Conservation (phyloP, 30 jellyfish, hydroid and myxozoan species). For the Hydractinia symbiolongicarpus region DNA sequence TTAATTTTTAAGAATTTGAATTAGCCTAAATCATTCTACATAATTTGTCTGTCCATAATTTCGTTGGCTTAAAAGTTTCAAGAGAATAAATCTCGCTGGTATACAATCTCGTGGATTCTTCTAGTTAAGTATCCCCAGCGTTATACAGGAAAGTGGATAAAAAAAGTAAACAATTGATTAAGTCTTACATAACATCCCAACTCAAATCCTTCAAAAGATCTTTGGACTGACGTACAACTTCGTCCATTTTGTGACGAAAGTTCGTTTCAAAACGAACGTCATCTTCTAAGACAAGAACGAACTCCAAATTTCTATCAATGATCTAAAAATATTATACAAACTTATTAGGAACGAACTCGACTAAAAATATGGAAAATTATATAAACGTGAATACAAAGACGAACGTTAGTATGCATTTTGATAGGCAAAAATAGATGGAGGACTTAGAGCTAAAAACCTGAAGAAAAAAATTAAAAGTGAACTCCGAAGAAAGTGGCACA, state of each 20-base stretch:
- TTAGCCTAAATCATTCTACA: no score
- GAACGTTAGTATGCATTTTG: not conserved
- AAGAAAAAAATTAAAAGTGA: not conserved
- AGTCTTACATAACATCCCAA: conserved; percentile 95
- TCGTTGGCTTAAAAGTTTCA: no score
- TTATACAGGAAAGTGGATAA: not conserved
- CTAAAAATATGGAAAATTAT: not conserved
- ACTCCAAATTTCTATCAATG: conserved; percentile 51
- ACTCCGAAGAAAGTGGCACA: not conserved
- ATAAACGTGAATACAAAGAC: not conserved
- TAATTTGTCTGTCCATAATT: no score
- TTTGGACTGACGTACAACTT: conserved; percentile 49
- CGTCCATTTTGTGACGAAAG: conserved; percentile 59
- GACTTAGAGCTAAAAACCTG: not conserved
- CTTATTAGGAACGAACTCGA: not conserved
- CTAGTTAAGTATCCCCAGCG: no score
- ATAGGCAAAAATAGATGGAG: not conserved
- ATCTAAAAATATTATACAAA: conserved; percentile 35
- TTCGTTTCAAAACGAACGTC: conserved; percentile 89
- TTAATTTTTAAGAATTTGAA: no score
- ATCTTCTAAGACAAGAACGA: conserved; percentile 84
- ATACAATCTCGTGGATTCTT: no score
- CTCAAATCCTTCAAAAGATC: conserved; percentile 29
- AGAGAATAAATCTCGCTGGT: no score
- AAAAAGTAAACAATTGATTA: not conserved